These are phyloP conservation scores for Drosophila albomicans DNA, from an alignment of 1,140 invertebrate genomes.

Conservation along the genomic window DNA sequence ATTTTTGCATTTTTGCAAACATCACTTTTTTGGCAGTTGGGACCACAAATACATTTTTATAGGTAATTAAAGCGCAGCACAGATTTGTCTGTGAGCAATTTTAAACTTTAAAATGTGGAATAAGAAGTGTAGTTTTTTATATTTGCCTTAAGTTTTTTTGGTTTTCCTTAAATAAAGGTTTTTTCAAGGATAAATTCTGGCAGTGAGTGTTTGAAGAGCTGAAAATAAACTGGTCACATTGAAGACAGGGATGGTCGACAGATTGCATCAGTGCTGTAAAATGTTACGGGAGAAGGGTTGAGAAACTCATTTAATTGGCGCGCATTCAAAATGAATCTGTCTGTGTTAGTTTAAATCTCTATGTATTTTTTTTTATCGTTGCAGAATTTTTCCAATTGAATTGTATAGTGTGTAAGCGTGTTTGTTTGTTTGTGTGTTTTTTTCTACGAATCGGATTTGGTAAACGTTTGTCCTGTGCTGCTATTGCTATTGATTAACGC, in stretches of 20 bases:
- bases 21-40: too few relatives aligned
- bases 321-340: constrained; percentile 9
- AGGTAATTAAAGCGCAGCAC: too few relatives aligned
- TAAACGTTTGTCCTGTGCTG: constrained; percentile 42
- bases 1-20: too few relatives aligned
- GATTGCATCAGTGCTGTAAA: background rate
- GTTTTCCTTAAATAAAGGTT: too few relatives aligned
- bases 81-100: too few relatives aligned
- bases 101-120: too few relatives aligned
- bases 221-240: too few relatives aligned
- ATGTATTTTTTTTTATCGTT: background rate
- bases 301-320: constrained; percentile 10
- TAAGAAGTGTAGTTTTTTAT: too few relatives aligned
- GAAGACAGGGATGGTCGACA: background rate
- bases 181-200: too few relatives aligned
- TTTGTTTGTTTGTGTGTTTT: background rate
- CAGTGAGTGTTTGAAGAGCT: too few relatives aligned
- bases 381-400: background rate
- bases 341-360: background rate
- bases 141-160: too few relatives aligned
- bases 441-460: constrained; percentile 19
- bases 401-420: constrained; percentile 16
- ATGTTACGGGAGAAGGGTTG: background rate
- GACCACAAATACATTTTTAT: too few relatives aligned
- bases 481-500: constrained; percentile 69